These are phyloP conservation scores for Zoanthus gigantus DNA, from an alignment of 92 coral and sea anemone species.

Conservation along the genomic window DNA sequence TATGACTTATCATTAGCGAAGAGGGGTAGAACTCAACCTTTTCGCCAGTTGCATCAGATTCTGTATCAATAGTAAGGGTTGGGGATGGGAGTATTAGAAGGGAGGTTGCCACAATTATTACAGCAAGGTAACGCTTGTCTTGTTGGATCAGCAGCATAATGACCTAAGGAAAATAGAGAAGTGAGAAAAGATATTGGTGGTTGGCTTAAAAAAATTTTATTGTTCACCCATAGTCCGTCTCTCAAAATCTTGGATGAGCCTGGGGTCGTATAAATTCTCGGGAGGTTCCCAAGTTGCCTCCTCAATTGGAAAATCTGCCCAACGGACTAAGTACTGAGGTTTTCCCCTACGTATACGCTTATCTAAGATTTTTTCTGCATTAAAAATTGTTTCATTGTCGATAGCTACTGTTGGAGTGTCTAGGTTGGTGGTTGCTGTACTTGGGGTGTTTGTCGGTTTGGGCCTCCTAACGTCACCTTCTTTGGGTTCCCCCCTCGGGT, in stretches of 20 bases:
- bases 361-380: neutral
- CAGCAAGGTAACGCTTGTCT: neutral
- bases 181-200: neutral
- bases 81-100: neutral
- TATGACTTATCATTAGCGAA: neutral
- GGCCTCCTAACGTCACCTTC: neutral
- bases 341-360: neutral
- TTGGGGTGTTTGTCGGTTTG: neutral
- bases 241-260: neutral
- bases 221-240: neutral
- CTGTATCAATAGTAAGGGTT: neutral
- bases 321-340: neutral
- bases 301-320: neutral
- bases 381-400: neutral
- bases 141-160: neutral
- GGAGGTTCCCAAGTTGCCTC: neutral
- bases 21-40: constrained; percentile 5
- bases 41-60: neutral
- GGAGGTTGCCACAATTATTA: neutral
- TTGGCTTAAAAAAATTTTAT: neutral
- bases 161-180: neutral
- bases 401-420: neutral
- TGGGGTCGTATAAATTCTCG: neutral
- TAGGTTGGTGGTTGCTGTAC: neutral
- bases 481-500: neutral